Evolutionary conservation across 2,888 invertebrate genomes (phyloP), one percentile per base, ranked within the genome.

Genomic region (Plemyria rubiginata): DNA sequence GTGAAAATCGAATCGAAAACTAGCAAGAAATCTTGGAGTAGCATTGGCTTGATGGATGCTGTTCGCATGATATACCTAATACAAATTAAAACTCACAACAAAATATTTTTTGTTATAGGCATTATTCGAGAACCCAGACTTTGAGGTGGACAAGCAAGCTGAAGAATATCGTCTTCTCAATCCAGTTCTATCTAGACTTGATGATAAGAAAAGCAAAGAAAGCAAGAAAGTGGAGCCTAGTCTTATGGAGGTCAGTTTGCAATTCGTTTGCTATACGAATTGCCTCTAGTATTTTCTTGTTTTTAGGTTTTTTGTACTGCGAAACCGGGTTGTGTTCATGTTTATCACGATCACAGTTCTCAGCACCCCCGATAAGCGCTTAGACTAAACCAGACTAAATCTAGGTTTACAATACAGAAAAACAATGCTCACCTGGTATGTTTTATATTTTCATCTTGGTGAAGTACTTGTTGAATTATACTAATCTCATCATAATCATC

Each of bases 71-170:
- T 38, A 38, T 28, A n/a, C n/a, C n/a, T n/a, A n/a, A n/a, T n/a
- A n/a, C n/a, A n/a, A n/a, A n/a, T n/a, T n/a, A n/a, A n/a, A n/a
- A n/a, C n/a, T n/a, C n/a, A n/a, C n/a, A n/a, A n/a, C 22, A 36
- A 41, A 12, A 54, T 29, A 5, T 13, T 41, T 16, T 11, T 53
- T 56, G 0, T 62, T 71, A 45, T 16, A 93, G 88, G 95, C 95
- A 1, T 88, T 99, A 82, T 99, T 99, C 86, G 95, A 95, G 74
- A 97, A 99, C 91, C 96, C 98, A 11, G 98, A 98, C 80, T 99
- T 97, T 86, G 96, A 98, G 87, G 96, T 99, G 60, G 97, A 99
- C 82, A 96, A 95, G 75, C 95, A 95, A 79, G 95, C 97, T 53
- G 97, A 98, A 76, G 98, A 98, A 81, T 99, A 95, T 84, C 94